phyloP scores from a whole-genome alignment of 2,888 invertebrate genomes.

The Ormyrus thymus region DNA sequence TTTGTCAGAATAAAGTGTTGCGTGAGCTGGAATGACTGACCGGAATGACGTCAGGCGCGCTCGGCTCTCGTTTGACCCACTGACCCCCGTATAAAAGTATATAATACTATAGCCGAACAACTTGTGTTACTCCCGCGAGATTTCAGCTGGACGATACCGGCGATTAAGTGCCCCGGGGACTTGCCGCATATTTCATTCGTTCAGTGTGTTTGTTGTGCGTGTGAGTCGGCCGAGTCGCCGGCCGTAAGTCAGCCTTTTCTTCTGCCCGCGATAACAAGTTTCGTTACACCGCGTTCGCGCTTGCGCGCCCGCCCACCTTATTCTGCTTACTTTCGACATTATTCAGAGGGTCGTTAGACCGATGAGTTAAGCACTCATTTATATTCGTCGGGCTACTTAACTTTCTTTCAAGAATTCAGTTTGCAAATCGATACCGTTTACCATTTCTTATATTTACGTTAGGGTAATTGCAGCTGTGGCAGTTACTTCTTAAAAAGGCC shows the following conservation, averaged over 20 bases:
- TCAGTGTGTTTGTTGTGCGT: constrained; percentile 12
- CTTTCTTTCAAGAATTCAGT: too few relatives aligned
- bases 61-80: constrained; percentile 64
- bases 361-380: too few relatives aligned
- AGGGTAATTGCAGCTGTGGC: too few relatives aligned
- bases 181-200: constrained; percentile 22
- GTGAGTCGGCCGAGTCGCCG: background rate
- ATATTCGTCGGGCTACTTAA: too few relatives aligned
- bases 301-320: background rate
- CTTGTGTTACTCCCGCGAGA: constrained; percentile 33
- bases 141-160: constrained; percentile 32
- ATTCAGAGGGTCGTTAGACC: too few relatives aligned
- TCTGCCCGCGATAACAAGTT: constrained; percentile 36
- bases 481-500: too few relatives aligned
- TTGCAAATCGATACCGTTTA: too few relatives aligned
- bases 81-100: constrained; percentile 60
- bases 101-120: constrained; percentile 18
- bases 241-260: constrained; percentile 29
- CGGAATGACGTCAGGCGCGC: constrained; percentile 64
- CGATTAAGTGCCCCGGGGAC: constrained; percentile 17
- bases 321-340: too few relatives aligned
- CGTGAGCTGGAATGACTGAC: constrained; percentile 58
- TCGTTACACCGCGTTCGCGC: constrained; percentile 1
- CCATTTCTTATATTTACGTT: too few relatives aligned
- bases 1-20: constrained; percentile 41